Evolutionary conservation across 1,140 invertebrate genomes (phyloP).

Genomic region (Eumeta japonica): DNA sequence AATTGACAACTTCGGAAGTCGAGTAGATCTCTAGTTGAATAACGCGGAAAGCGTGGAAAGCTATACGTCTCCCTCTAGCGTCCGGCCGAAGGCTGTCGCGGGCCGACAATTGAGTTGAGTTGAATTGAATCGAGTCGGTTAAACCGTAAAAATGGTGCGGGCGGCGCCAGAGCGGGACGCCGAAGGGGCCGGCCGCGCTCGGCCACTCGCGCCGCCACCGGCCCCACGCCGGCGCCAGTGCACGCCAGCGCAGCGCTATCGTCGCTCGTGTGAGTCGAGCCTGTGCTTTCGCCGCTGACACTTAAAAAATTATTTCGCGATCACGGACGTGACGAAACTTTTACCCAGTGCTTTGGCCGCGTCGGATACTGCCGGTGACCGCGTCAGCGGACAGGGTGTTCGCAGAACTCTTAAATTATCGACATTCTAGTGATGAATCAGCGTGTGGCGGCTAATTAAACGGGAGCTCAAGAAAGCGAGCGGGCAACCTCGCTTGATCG

Average conservation of each 20-base stretch:
- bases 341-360: too few species aligned
- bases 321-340: slow-evolving; percentile 30
- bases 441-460: slow-evolving; percentile 52
- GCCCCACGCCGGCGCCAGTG: slow-evolving; percentile 46
- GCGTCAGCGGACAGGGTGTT: too few species aligned
- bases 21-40: too few species aligned
- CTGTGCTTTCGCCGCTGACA: slow-evolving; percentile 32
- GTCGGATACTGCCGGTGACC: too few species aligned
- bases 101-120: slow-evolving; percentile 58
- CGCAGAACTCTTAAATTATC: too few species aligned
- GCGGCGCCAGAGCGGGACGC: slow-evolving; percentile 50
- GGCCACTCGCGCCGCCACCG: slow-evolving; percentile 54
- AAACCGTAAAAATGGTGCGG: slow-evolving; percentile 53
- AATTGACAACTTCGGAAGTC: too few species aligned
- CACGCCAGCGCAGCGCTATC: slow-evolving; percentile 50
- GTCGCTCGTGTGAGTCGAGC: slow-evolving; percentile 33
- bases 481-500: too few species aligned
- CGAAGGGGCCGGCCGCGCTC: slow-evolving; percentile 49
- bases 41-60: too few species aligned
- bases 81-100: slow-evolving; percentile 53
- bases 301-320: slow-evolving; percentile 40
- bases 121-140: slow-evolving; percentile 57
- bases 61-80: slow-evolving; percentile 50
- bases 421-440: slow-evolving; percentile 57
- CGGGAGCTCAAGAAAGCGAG: too few species aligned